Percentiles rank a stretch among this genome's conserved stretches.
Evolutionary conservation across 1,140 invertebrate species (phyloP).

Genomic region (Wasmannia auropunctata): DNA sequence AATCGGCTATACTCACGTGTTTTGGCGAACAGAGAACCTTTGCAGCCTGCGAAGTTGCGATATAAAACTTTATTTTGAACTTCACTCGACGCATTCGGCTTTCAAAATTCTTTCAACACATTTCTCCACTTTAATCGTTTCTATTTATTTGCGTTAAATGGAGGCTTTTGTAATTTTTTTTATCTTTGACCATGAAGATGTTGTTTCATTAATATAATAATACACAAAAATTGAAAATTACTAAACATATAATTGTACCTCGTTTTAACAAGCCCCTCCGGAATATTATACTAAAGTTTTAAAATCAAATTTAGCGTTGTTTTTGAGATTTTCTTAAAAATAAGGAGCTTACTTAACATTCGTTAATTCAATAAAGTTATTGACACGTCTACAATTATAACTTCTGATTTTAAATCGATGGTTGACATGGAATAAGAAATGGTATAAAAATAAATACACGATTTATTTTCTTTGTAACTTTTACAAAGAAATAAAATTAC

Average conservation of each 20-base stretch:
- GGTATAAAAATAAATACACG: conserved; percentile 53
- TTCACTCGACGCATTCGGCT: not conserved
- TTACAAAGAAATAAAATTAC: not conserved
- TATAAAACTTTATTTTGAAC: not conserved
- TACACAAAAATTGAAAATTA: not conserved
- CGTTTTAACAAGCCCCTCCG: not conserved
- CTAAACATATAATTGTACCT: not conserved
- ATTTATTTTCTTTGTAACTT: conserved; percentile 58
- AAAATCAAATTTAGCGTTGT: not conserved
- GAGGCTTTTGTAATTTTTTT: not conserved
- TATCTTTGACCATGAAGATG: not conserved
- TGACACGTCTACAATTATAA: not conserved
- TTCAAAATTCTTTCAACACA: not conserved
- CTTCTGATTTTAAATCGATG: not conserved
- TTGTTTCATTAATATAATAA: not conserved
- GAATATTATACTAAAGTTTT: not conserved
- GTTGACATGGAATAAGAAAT: not conserved
- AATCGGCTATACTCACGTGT: not conserved
- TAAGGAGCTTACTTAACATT: not conserved
- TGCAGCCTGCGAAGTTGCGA: not conserved
- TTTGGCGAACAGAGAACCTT: not conserved
- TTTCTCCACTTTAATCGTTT: not conserved
- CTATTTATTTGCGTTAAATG: not conserved
- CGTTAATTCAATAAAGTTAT: not conserved
- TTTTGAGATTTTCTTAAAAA: not conserved